Percentiles rank a stretch among this genome's conserved stretches.
phyloP scores from a whole-genome alignment of 2,888 invertebrate genomes.

The Troilus luridus region DNA sequence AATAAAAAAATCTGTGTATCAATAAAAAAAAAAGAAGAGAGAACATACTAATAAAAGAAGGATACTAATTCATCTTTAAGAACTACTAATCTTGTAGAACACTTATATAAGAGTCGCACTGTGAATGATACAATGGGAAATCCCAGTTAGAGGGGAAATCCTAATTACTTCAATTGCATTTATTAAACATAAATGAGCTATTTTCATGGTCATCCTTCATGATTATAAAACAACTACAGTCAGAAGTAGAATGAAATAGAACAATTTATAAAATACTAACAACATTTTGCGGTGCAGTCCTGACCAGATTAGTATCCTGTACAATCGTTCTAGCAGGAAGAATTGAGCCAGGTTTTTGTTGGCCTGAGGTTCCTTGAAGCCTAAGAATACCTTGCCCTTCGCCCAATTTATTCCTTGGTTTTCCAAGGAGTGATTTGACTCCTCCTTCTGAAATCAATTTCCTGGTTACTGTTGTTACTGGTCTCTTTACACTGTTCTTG shows the following conservation, averaged over 20 bases:
- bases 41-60: neutral
- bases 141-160: neutral
- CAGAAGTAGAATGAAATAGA: neutral
- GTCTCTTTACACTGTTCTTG: slow-evolving; percentile 35
- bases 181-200: neutral
- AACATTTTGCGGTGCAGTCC: slow-evolving; percentile 50
- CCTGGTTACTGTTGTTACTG: slow-evolving; percentile 57
- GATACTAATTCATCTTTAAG: neutral
- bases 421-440: slow-evolving; percentile 64
- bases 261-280: slow-evolving; percentile 21
- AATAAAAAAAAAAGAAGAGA: neutral
- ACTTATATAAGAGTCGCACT: neutral
- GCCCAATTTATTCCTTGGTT: slow-evolving; percentile 57
- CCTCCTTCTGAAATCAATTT: slow-evolving; percentile 61
- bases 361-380: slow-evolving; percentile 64
- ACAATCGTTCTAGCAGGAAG: slow-evolving; percentile 59
- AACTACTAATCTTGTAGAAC: neutral
- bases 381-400: slow-evolving; percentile 67
- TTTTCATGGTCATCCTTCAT: neutral
- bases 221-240: neutral
- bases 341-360: slow-evolving; percentile 59
- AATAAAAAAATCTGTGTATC: neutral
- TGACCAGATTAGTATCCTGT: slow-evolving; percentile 51
- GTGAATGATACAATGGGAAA: neutral
- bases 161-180: slow-evolving; percentile 9